Conservation (phyloP, 2,888 invertebrate genomes). For the Ganaspis brasiliensis region DNA sequence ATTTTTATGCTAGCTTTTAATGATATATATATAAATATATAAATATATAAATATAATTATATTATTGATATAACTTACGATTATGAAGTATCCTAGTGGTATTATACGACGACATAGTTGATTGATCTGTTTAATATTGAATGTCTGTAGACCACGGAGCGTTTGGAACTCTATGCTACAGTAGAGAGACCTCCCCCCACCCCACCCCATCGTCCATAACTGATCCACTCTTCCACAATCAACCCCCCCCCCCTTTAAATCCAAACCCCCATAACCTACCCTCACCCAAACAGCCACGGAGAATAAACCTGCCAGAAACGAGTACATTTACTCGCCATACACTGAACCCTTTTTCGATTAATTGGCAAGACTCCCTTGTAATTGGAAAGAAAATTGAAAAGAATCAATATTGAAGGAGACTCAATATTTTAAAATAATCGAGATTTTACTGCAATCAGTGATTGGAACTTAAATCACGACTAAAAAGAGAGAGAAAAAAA, state of each 20-base stretch:
- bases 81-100: constrained; percentile 79
- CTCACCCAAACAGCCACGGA: constrained; percentile 52
- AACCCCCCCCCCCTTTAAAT: constrained; percentile 52
- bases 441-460: neutral
- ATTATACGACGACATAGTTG: constrained; percentile 80
- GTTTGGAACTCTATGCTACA: constrained; percentile 81
- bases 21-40: constrained; percentile 69
- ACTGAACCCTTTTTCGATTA: constrained; percentile 19
- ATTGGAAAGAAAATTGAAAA: constrained; percentile 5
- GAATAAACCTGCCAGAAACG: constrained; percentile 28
- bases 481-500: neutral
- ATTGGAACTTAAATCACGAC: neutral
- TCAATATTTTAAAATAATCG: neutral
- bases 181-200: constrained; percentile 70
- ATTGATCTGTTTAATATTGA: constrained; percentile 81
- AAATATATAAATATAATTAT: constrained; percentile 74
- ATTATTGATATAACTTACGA: constrained; percentile 80
- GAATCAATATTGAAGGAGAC: constrained; percentile 25
- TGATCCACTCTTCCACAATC: constrained; percentile 49
- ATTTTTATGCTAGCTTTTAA: constrained; percentile 80
- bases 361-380: constrained; percentile 28
- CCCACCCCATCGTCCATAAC: constrained; percentile 60
- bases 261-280: constrained; percentile 56
- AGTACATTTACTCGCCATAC: constrained; percentile 31
- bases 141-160: constrained; percentile 80